Evolutionary conservation across 2,797 vertebrate genomes (phyloP), one percentile per base, ranked within the genome.

Genomic region (Naso thynnoides): DNA sequence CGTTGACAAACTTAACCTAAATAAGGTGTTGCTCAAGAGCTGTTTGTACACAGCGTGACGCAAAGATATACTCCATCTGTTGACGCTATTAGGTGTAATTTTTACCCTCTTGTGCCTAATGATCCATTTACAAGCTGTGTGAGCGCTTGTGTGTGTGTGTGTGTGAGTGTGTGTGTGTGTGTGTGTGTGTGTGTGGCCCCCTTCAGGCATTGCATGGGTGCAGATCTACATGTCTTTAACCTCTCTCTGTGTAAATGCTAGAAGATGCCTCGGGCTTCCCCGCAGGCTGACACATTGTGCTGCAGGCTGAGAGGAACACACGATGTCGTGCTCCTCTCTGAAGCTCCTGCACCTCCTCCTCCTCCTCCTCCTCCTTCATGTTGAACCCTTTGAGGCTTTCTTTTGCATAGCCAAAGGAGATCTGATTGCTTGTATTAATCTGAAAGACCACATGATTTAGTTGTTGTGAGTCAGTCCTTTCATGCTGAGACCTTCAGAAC

Each of bases 21-120:
- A 91, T 86, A 91, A 92, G 88, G 85, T 91, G 83, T 89, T 84
- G 82, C 86, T 87, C 82, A 89, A 87, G 85, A 91, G 89, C 84
- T 90, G 87, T 92, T 91, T 90, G 86, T 79, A 89, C 91, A 86
- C 91, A 91, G 89, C 83, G 63, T 87, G 89, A 88, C 75, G 87
- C 89, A 96, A 96, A 95, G 95, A 95, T 96, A 96, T 93, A 95
- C 95, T 96, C 96, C 97, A 97, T 97, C 97, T 97, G 97, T 96
- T 95, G 95, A 96, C 94, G 95, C 96, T 94, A 95, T 97, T 96
- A 92, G 94, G 96, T 96, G 95, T 96, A 95, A 97, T 98, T 97
- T 97, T 95, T 90, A 91, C 91, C 91, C 95, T 96, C 94, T 92
- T 95, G 94, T 96, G 95, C 95, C 95, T 97, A 98, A 99, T 96